Conservation (phyloP, 1,140 invertebrate genomes). For the Leptoteleia sp. region DNA sequence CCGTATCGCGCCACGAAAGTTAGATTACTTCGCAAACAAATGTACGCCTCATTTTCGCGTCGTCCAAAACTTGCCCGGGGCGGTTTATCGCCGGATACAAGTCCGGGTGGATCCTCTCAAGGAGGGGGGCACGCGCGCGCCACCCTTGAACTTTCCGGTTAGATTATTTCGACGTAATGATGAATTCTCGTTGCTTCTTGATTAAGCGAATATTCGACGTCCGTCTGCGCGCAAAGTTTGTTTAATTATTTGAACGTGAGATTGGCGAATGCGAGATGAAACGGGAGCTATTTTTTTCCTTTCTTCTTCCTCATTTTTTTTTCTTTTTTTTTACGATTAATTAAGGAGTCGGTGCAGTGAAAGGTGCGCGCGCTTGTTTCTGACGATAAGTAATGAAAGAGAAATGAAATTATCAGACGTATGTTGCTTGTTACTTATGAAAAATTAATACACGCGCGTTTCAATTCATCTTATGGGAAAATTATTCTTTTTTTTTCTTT, state of each 20-base stretch:
- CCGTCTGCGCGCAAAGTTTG: constrained; percentile 13
- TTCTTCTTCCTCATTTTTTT: no score
- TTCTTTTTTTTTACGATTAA: no score
- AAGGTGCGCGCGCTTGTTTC: no score
- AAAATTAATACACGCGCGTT: no score
- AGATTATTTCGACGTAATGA: constrained; percentile 59
- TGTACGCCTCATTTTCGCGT: constrained; percentile 55
- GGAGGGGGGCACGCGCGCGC: no score
- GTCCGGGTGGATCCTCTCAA: constrained; percentile 20
- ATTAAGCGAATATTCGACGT: constrained; percentile 27
- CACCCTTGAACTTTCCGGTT: constrained; percentile 45
- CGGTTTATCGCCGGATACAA: constrained; percentile 48
- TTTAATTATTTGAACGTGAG: constrained; percentile 16
- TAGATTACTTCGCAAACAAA: constrained; percentile 59
- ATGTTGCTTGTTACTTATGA: no score
- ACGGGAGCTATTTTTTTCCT: not conserved
- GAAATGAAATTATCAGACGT: no score
- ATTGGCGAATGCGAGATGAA: not conserved
- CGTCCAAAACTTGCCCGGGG: constrained; percentile 46
- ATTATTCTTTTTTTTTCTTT: no score
- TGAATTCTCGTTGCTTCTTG: constrained; percentile 40
- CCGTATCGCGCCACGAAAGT: constrained; percentile 55
- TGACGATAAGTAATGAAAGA: no score
- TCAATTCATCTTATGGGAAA: no score
- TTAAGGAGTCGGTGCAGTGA: no score